These are phyloP conservation scores for Nycteola revayana DNA, from an alignment of 2,888 invertebrate species.

Conservation along the genomic window DNA sequence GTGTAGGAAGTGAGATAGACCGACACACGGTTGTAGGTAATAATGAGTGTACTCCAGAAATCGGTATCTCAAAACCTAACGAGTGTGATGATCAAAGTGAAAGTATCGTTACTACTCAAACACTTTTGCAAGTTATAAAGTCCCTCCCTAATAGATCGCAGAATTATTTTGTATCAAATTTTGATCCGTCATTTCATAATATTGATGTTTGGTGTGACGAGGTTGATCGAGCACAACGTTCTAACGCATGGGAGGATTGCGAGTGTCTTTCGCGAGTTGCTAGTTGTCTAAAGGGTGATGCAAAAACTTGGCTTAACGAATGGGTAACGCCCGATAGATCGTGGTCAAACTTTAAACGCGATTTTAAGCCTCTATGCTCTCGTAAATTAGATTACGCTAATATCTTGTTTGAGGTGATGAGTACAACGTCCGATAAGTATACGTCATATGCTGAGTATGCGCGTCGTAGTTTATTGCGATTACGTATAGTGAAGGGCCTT, in stretches of 20 bases:
- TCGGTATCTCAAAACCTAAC: too few relatives aligned
- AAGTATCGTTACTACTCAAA: too few relatives aligned
- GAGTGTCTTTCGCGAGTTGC: conserved; percentile 4
- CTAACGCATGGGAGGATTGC: conserved; percentile 3
- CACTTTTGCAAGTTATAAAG: too few relatives aligned
- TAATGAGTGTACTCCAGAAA: too few relatives aligned
- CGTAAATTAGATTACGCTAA: conserved; percentile 13
- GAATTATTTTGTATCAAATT: conserved; percentile 3
- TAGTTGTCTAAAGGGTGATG: conserved; percentile 1
- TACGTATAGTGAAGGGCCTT: conserved; percentile 21
- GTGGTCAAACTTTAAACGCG: conserved; percentile 22
- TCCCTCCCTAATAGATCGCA: too few relatives aligned
- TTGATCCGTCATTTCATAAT: conserved; percentile 4
- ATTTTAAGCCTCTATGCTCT: conserved; percentile 22
- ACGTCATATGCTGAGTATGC: conserved; percentile 25
- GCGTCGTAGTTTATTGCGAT: conserved; percentile 12
- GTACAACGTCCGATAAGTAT: conserved; percentile 13
- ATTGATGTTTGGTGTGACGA: conserved; percentile 6
- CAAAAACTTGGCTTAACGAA: conserved; percentile 2
- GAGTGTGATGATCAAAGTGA: too few relatives aligned
- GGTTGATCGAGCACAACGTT: conserved; percentile 1
- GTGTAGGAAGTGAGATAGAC: too few relatives aligned
- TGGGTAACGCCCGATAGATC: conserved; percentile 19
- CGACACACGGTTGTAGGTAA: too few relatives aligned
- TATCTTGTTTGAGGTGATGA: conserved; percentile 18